Evolutionary conservation across 2,888 invertebrate genomes (phyloP).

Genomic region (Scaptomyza caliginosa): DNA sequence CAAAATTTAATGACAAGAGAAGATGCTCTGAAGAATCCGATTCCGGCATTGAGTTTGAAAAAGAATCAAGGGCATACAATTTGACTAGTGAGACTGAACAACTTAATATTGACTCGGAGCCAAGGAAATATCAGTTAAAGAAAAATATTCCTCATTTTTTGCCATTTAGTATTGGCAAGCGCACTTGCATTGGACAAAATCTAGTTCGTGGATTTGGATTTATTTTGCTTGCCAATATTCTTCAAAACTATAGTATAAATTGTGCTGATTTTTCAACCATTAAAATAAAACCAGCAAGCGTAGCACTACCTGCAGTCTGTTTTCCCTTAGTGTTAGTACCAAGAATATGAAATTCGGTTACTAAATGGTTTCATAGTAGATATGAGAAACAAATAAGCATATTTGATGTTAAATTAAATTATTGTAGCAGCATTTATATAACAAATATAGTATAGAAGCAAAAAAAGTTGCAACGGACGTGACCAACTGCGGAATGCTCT

Average conservation of each 20-base stretch:
- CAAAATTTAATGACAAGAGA: constrained; percentile 31
- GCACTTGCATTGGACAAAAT: constrained; percentile 94
- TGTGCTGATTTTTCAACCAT: constrained; percentile 85
- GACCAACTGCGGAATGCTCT: neutral
- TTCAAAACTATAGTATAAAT: constrained; percentile 89
- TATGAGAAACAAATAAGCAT: neutral
- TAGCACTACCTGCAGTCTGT: constrained; percentile 90
- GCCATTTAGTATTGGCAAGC: constrained; percentile 93
- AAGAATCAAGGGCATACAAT: constrained; percentile 43
- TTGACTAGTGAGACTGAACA: constrained; percentile 1
- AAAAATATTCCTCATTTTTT: constrained; percentile 89
- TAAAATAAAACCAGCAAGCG: constrained; percentile 88
- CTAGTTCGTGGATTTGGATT: constrained; percentile 91
- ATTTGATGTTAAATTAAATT: constrained; percentile 2
- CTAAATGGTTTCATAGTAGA: neutral
- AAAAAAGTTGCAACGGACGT: neutral
- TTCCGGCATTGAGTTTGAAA: constrained; percentile 86
- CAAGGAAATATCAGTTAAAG: constrained; percentile 76
- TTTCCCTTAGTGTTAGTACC: constrained; percentile 87
- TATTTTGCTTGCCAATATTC: constrained; percentile 88
- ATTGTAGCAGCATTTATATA: constrained; percentile 6
- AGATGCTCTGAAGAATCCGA: constrained; percentile 85
- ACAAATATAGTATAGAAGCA: neutral
- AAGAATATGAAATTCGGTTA: constrained; percentile 23
- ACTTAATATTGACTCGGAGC: neutral